A percentile compares a stretch with the other conserved stretches of the same genome.
phyloP scores from a whole-genome alignment of 2,797 vertebrate species.

The Syncerus caffer region DNA sequence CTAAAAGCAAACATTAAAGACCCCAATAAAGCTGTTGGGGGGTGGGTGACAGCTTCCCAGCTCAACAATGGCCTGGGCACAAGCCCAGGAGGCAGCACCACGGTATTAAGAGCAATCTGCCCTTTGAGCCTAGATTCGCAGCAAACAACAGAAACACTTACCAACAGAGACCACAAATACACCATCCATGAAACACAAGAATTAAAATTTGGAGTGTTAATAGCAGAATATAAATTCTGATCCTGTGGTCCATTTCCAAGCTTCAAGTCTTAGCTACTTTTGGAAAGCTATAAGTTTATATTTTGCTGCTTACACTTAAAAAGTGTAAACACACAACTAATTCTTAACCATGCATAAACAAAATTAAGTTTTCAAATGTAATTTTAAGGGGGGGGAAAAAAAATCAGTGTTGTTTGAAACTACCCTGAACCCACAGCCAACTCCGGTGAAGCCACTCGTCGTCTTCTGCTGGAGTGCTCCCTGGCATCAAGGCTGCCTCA shows the following conservation, averaged over 20 bases:
- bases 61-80: neutral
- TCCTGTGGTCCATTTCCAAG: neutral
- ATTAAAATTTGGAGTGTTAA: neutral
- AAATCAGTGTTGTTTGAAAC: neutral
- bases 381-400: neutral
- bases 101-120: neutral
- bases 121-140: neutral
- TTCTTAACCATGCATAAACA: neutral
- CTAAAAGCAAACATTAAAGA: neutral
- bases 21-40: neutral
- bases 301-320: neutral
- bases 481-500: neutral
- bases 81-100: neutral
- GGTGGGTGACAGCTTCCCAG: conserved; percentile 15
- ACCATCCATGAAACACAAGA: neutral
- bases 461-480: neutral
- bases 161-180: neutral
- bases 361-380: neutral
- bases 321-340: neutral
- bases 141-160: neutral
- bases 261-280: neutral
- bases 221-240: neutral
- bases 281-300: neutral
- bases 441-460: neutral
- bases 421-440: neutral